Evolutionary conservation across 2,113 vertebrate species (phyloP).

Genomic region (Ranitomeya variabilis): DNA sequence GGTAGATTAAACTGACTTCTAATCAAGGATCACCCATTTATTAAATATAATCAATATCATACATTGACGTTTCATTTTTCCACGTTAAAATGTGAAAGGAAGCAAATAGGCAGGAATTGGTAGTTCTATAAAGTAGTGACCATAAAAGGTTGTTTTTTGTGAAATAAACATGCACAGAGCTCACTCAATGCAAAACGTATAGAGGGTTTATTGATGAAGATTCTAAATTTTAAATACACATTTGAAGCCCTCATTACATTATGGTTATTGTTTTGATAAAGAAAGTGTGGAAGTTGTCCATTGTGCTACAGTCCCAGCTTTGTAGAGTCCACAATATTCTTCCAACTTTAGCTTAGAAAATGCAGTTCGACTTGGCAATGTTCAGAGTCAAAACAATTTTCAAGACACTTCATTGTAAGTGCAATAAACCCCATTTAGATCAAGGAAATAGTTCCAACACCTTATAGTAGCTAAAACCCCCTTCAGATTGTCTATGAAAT

Average conservation of each 20-base stretch:
- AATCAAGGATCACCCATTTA: too few species aligned
- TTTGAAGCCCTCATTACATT: conserved; percentile 69
- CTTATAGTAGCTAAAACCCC: conserved; percentile 59
- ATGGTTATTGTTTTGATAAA: conserved; percentile 72
- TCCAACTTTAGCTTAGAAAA: conserved; percentile 67
- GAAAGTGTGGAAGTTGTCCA: conserved; percentile 70
- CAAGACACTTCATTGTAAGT: conserved; percentile 61
- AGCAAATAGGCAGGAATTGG: neutral
- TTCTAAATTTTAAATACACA: conserved; percentile 68
- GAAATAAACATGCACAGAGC: conserved; percentile 35
- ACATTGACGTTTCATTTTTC: too few species aligned
- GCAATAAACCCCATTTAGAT: conserved; percentile 38
- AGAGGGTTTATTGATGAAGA: conserved; percentile 67
- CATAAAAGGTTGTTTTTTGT: neutral
- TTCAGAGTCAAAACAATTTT: conserved; percentile 27
- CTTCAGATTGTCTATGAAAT: conserved; percentile 61
- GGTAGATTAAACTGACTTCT: too few species aligned
- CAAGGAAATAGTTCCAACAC: conserved; percentile 42
- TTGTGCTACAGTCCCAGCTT: conserved; percentile 60
- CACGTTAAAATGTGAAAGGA: too few species aligned
- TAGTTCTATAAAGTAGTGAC: neutral
- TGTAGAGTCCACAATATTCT: conserved; percentile 68
- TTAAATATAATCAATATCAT: too few species aligned
- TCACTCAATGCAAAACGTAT: conserved; percentile 63
- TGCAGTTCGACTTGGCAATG: conserved; percentile 63